phyloP scores from a whole-genome alignment of 2,113 vertebrate genomes.

The Salminus brasiliensis region DNA sequence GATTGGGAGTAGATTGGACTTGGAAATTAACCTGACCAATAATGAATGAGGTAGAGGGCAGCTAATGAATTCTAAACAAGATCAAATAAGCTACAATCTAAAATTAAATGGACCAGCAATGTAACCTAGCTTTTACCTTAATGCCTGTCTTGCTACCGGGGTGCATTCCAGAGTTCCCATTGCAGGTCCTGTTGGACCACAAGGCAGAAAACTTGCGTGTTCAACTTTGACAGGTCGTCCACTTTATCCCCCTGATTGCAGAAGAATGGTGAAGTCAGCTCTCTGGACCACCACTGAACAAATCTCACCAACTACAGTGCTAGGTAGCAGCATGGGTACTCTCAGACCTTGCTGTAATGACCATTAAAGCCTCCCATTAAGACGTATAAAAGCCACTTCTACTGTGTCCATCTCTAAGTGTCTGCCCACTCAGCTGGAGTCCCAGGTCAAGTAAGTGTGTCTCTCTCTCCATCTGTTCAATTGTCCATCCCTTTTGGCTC shows the following conservation, averaged over 20 bases:
- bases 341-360: neutral
- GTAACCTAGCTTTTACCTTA: too few relatives aligned
- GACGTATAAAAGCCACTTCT: neutral
- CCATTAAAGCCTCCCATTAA: neutral
- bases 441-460: neutral
- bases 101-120: too few relatives aligned
- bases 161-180: too few relatives aligned
- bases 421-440: neutral
- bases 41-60: too few relatives aligned
- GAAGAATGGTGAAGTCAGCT: neutral
- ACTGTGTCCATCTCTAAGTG: neutral
- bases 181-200: too few relatives aligned
- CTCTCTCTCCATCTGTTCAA: neutral
- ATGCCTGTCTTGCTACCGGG: neutral
- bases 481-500: neutral
- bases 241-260: neutral
- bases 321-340: slow-evolving; percentile 26
- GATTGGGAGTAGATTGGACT: too few relatives aligned
- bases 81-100: too few relatives aligned
- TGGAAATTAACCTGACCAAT: too few relatives aligned
- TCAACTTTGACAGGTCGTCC: too few relatives aligned
- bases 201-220: neutral
- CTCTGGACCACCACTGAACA: neutral
- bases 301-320: neutral
- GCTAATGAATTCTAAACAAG: too few relatives aligned